Percentiles rank a stretch among this genome's conserved stretches.
These are phyloP conservation scores for Fukomys damarensis DNA, from an alignment of 2,113 vertebrate genomes.

Conservation along the genomic window DNA sequence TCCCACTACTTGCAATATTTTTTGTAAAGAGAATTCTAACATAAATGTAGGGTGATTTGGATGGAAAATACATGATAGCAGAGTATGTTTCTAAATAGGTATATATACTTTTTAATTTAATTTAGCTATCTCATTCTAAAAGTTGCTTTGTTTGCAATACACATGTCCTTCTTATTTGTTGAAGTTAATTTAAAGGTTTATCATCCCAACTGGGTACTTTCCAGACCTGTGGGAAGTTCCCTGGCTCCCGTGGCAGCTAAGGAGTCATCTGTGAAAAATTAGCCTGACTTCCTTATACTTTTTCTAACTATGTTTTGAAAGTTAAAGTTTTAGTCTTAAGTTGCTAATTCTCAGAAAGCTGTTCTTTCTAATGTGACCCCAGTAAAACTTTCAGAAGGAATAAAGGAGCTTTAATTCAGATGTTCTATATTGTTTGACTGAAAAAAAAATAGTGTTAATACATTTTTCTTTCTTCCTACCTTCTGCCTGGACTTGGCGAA, in stretches of 20 bases:
- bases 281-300: conserved; percentile 16
- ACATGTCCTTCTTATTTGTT: not conserved
- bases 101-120: not conserved
- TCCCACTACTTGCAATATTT: not conserved
- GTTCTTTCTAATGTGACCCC: not conserved
- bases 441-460: not conserved
- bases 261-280: conserved; percentile 13
- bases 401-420: not conserved
- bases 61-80: not conserved
- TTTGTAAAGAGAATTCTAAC: not conserved
- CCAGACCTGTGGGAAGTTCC: not conserved
- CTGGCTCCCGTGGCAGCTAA: not conserved
- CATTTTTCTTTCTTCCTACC: not conserved
- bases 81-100: not conserved
- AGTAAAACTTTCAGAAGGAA: not conserved
- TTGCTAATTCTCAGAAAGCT: not conserved
- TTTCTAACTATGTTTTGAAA: conserved; percentile 18
- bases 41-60: not conserved
- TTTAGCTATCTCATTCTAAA: not conserved
- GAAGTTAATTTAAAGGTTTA: conserved; percentile 17
- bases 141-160: not conserved
- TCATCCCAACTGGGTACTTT: conserved; percentile 41
- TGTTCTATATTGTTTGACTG: not conserved
- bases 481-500: not conserved
- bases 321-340: not conserved